Conservation (phyloP, 2,888 invertebrate species). For the Cheilosia scutellata region DNA sequence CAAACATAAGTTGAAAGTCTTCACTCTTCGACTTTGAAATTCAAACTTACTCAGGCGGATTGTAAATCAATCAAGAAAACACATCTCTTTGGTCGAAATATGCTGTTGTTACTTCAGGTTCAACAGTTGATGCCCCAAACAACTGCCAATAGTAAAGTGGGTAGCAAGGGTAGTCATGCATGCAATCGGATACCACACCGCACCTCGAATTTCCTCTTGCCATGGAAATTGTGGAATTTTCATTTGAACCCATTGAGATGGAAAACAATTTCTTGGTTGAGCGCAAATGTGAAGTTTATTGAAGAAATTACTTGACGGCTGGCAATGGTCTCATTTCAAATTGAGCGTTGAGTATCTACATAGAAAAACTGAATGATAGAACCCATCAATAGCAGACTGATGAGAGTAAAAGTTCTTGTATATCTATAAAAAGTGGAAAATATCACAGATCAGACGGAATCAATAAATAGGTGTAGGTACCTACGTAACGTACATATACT, state of each 20-base stretch:
- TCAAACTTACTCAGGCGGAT: neutral
- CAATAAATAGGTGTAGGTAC: no score
- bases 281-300: conserved; percentile 1
- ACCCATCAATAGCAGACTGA: no score
- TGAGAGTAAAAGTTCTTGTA: no score
- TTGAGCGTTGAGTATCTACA: no score
- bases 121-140: neutral
- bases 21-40: neutral
- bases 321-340: no score
- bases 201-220: neutral
- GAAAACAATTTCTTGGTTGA: conserved; percentile 41
- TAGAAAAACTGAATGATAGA: no score
- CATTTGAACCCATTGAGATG: conserved; percentile 22
- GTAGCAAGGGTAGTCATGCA: neutral
- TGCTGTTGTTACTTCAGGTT: conserved; percentile 8
- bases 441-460: no score
- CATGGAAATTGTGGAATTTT: conserved; percentile 1
- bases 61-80: conserved; percentile 32
- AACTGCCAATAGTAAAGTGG: neutral
- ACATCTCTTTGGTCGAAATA: conserved; percentile 4
- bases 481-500: no score
- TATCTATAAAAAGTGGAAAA: no score
- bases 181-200: neutral
- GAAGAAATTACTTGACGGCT: neutral
- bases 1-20: neutral